Evolutionary conservation across 2,888 invertebrate genomes (phyloP), one percentile per base, ranked within the genome.

Genomic region (Oscheius sp.): DNA sequence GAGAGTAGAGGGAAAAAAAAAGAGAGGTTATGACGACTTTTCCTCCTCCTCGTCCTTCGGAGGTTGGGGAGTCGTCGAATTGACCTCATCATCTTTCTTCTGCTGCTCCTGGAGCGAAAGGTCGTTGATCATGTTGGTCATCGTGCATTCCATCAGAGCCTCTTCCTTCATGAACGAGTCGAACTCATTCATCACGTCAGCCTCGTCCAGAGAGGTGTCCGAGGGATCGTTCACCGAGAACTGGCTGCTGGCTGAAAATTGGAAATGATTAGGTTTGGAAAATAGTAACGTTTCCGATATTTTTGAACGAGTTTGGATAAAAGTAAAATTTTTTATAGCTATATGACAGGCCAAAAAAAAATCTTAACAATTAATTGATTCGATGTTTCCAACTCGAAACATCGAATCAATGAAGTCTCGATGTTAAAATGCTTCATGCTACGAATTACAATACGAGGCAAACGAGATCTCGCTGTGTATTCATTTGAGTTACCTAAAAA

Each of bases 111-210:
- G 21, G 21, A 21, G 21, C 21, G 21, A 21, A 21, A 63, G n/a
- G 32, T 63, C 48, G 47, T 63, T 48, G 11, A 63, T n/a, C 63
- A 63, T 48, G 63, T 68, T 21, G 21, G 21, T 29, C 70, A 65
- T 70, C 29, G 60, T 9, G 7, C 48, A 48, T 21, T 63, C 63
- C 48, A 47, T 73, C 10, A 37, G 47, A 48, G 63, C 53, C 29
- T 81, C 80, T 65, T 81, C 79, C 32, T 76, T 74, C 37, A 79
- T 78, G 71, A 81, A 81, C 32, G 77, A 75, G 35, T 78, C 80
- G 51, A 81, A 79, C 53, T 81, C 81, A 13, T 84, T 78, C 80
- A 83, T 80, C 32, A 77, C 76, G 63, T 86, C 85, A 58, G 77
- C 66, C n/a, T 86, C 83, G 48, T 83, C 81, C 7, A 82, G n/a